Evolutionary conservation across 2,797 vertebrate species (phyloP).

Genomic region (Gobionotothen gibberifrons): DNA sequence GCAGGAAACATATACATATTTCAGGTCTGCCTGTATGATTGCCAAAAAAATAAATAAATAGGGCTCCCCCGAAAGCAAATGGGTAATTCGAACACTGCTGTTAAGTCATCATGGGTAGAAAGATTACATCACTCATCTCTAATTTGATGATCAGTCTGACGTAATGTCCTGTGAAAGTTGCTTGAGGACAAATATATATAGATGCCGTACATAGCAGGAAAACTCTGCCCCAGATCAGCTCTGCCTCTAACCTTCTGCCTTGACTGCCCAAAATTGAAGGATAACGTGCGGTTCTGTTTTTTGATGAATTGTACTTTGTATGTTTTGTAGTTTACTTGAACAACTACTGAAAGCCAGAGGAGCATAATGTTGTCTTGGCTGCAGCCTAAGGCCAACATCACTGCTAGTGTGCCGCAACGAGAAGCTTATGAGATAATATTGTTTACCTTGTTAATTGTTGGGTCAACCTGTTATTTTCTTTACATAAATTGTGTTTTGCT

Average conservation of each 20-base stretch:
- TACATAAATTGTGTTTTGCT: constrained; percentile 58
- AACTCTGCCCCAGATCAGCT: neutral
- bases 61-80: too few species aligned
- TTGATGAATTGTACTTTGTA: neutral
- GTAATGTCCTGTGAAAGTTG: too few species aligned
- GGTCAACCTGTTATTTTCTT: constrained; percentile 1
- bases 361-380: neutral
- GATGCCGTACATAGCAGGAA: neutral
- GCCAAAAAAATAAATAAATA: too few species aligned
- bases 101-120: neutral
- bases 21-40: too few species aligned
- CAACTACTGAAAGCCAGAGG: neutral
- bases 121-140: neutral
- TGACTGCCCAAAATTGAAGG: neutral
- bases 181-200: neutral
- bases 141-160: neutral
- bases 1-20: too few species aligned
- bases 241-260: neutral
- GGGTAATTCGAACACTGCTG: too few species aligned
- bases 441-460: neutral
- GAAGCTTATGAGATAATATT: neutral
- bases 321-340: neutral
- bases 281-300: neutral
- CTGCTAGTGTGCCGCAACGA: neutral
- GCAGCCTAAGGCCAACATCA: neutral